phyloP scores from a whole-genome alignment of 2,797 vertebrate genomes.

The Gambusia yucatana region DNA sequence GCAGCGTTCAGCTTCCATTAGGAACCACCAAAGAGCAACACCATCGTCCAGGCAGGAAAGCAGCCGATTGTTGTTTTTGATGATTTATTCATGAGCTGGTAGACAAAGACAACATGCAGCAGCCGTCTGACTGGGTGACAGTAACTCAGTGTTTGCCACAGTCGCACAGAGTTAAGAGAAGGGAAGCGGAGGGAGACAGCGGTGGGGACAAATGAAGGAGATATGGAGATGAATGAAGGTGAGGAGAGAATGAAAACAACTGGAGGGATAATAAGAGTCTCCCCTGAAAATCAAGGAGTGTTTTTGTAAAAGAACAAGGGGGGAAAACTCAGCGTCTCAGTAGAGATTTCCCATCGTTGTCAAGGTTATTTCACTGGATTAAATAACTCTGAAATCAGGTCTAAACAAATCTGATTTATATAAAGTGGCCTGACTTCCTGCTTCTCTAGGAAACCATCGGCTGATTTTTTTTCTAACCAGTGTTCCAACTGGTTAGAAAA shows the following conservation, averaged over 20 bases:
- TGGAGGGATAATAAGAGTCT: conserved; percentile 48
- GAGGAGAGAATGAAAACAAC: conserved; percentile 37
- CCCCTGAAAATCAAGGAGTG: conserved; percentile 28
- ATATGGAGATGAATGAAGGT: conserved; percentile 57
- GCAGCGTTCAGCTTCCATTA: conserved; percentile 20
- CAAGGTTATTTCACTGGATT: neutral
- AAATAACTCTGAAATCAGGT: neutral
- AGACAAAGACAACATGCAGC: conserved; percentile 65
- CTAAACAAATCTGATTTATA: neutral
- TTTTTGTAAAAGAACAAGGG: neutral
- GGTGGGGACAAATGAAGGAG: conserved; percentile 51
- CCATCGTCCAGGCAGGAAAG: conserved; percentile 55
- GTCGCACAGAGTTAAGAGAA: neutral
- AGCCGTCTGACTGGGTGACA: conserved; percentile 10
- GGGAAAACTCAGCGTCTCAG: conserved; percentile 20
- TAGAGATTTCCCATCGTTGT: neutral
- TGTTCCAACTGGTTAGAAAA: neutral
- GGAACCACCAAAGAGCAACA: conserved; percentile 36
- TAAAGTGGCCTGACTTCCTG: neutral
- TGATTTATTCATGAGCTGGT: conserved; percentile 78
- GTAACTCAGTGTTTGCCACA: conserved; percentile 55
- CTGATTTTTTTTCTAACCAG: neutral
- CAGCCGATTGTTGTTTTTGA: conserved; percentile 70
- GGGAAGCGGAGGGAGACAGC: conserved; percentile 2
- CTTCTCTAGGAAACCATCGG: neutral